phyloP scores from a whole-genome alignment of 1,140 invertebrate species.

The Papilio xuthus region DNA sequence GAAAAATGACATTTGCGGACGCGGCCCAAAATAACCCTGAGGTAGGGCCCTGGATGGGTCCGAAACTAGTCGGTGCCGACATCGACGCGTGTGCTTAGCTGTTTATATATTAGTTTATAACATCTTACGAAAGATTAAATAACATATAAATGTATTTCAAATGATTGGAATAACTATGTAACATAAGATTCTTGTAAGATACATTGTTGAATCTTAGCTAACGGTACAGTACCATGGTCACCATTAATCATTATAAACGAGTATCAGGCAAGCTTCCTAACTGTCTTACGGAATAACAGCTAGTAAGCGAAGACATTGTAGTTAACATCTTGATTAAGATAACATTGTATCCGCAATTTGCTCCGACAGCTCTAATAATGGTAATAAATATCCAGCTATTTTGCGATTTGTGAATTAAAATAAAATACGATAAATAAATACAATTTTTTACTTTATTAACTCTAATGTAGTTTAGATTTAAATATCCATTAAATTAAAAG shows the following conservation, averaged over 20 bases:
- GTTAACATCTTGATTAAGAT: constrained; percentile 1
- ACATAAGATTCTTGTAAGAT: neutral
- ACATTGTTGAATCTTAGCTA: neutral
- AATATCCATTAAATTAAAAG: too few species aligned
- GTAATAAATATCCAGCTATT: neutral
- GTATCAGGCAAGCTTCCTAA: neutral
- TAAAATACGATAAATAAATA: too few species aligned
- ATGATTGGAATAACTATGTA: neutral
- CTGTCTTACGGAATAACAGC: neutral
- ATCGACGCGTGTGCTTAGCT: too few species aligned
- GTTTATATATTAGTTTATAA: too few species aligned
- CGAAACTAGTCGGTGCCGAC: too few species aligned
- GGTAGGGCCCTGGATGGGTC: too few species aligned
- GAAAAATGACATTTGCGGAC: too few species aligned
- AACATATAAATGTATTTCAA: neutral
- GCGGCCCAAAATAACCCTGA: too few species aligned
- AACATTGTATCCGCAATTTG: neutral
- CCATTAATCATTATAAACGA: neutral
- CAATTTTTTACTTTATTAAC: too few species aligned
- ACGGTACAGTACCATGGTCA: neutral
- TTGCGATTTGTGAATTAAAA: too few species aligned
- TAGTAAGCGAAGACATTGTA: constrained; percentile 2
- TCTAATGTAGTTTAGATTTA: too few species aligned
- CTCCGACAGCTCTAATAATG: neutral
- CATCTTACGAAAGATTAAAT: too few species aligned